Conservation (phyloP, 2,113 vertebrate species). For the Rafetus swinhoei region DNA sequence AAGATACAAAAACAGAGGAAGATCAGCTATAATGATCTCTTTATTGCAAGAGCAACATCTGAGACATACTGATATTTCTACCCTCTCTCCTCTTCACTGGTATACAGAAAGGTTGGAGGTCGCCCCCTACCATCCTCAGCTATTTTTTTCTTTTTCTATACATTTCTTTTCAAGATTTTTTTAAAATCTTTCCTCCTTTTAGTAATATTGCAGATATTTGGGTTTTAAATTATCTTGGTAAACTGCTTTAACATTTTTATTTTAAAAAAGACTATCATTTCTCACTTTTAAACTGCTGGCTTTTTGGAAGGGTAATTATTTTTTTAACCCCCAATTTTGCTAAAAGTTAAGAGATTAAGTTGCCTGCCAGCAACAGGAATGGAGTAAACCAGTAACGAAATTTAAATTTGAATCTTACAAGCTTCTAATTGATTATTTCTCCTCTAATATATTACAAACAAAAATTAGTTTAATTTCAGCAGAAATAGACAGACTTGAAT, state of each 20-base stretch:
- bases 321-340: not conserved
- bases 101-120: not conserved
- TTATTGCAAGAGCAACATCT: not conserved
- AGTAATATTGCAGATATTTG: not conserved
- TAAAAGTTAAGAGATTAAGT: not conserved
- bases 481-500: constrained; percentile 39
- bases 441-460: constrained; percentile 9
- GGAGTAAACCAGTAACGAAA: not conserved
- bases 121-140: not conserved
- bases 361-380: not conserved
- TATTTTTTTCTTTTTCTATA: not conserved
- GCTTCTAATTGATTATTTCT: constrained; percentile 18
- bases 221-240: not conserved
- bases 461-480: constrained; percentile 24
- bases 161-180: not conserved
- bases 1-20: not conserved
- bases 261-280: not conserved
- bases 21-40: rapidly evolving
- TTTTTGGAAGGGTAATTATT: not conserved
- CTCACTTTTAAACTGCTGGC: not conserved
- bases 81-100: not conserved
- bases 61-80: not conserved
- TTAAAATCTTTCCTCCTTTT: not conserved
- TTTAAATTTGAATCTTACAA: constrained; percentile 1
- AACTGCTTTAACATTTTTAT: not conserved